Base-by-base conservation (phyloP, 2,797 vertebrate species). In the Hoplostethus mediterraneus region DNA sequence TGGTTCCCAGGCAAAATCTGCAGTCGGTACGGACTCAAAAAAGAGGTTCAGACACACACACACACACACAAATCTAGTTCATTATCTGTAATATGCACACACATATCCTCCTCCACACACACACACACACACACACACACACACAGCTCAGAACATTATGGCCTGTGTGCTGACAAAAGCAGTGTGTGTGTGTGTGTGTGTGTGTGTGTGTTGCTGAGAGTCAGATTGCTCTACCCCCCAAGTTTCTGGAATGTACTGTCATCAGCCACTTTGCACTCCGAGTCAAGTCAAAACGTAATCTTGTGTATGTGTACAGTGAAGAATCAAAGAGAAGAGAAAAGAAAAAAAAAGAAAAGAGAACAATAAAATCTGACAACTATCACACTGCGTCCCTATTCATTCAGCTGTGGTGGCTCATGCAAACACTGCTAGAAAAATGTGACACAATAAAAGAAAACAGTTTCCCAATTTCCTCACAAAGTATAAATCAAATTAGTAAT, bases 241-340 rank as follows among this genome's bases (percentile, higher is more conserved):
- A 30, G 47, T 52, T 57, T 63, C 33, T 73, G 85, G 75, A 86
- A 84, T 84, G 68, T 33, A 75, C 49, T 71, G 67, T 65, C 72
- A 80, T 83, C 72, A 76, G 76, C 68, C 63, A 74, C 55, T 81
- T 72, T 67, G 38, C 72, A 77, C 51, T 16, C 49, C 10, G 1
- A 45, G 58, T 72, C 63, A 80, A 74, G 67, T 77, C 45, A 66
- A 66, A 76, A 75, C 64, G 64, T 25, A 67, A 63, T 73, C 49
- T 10, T 25, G 25, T 17, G 54, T 1, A 55, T 21, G 45, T 38
- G 56, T 36, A 21, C 13, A 56, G 6, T 21, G 21, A 21, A 21
- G 47, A 52, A 38, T 16, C 54, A 17, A 49, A 11, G 44, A 63
- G n/a, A 45, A 7, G 63, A 56, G 13, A 52, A 49, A 16, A 45